Evolutionary conservation across 2,888 invertebrate genomes (phyloP).

Genomic region (Cryptophagus acutangulus): DNA sequence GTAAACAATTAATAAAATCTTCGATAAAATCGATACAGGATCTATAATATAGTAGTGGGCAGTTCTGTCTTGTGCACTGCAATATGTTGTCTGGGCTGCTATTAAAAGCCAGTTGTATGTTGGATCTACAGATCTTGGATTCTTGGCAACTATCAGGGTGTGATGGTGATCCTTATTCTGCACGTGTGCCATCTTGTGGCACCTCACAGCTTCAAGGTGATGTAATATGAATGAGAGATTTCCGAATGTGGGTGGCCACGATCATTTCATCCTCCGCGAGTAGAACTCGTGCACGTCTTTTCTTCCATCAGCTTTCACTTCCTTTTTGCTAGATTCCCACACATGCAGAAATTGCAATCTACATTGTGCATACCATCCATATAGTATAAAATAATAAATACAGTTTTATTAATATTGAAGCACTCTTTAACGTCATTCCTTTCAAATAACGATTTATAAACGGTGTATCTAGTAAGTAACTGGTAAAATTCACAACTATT

Average conservation of each 20-base stretch:
- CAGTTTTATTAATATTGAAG: conserved; percentile 8
- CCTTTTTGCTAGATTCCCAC: background rate
- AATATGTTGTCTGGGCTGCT: background rate
- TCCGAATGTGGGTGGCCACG: conserved; percentile 7
- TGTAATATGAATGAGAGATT: conserved; percentile 9
- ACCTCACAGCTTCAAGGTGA: background rate
- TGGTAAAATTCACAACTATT: conserved; percentile 1
- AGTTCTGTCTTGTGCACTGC: too few relatives aligned
- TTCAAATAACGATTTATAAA: conserved; percentile 5
- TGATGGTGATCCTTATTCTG: too few relatives aligned
- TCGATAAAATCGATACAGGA: too few relatives aligned
- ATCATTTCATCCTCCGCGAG: conserved; percentile 1
- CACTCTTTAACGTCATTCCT: conserved; percentile 9
- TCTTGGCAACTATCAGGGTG: conserved; percentile 5
- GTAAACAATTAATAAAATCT: too few relatives aligned
- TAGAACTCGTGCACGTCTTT: background rate
- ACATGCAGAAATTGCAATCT: background rate
- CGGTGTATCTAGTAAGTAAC: background rate
- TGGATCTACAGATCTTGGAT: too few relatives aligned
- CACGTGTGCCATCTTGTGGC: conserved; percentile 1
- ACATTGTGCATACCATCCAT: conserved; percentile 3
- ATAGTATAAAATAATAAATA: conserved; percentile 7
- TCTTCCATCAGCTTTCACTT: conserved; percentile 5
- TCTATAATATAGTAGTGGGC: too few relatives aligned
- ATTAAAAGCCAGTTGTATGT: too few relatives aligned